These are phyloP conservation scores for Solenopsis fugax DNA, from an alignment of 1,140 invertebrate species.

Conservation along the genomic window DNA sequence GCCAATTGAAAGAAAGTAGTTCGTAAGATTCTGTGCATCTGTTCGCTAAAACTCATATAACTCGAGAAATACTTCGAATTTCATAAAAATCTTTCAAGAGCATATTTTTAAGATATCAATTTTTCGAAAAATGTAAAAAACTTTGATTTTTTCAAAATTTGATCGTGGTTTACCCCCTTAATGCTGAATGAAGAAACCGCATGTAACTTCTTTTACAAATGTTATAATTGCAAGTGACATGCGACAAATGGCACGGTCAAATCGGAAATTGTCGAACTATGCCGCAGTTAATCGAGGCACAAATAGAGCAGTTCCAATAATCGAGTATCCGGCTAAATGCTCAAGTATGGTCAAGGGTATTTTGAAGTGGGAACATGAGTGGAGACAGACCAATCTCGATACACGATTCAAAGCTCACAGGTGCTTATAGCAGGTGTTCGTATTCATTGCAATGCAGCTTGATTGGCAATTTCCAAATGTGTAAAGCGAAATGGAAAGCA, in stretches of 20 bases:
- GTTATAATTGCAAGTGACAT: background rate
- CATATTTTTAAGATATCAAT: too few species aligned
- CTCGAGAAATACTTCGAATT: too few species aligned
- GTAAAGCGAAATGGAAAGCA: too few species aligned
- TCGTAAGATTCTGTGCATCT: too few species aligned
- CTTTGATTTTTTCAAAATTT: too few species aligned
- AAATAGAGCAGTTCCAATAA: constrained; percentile 49
- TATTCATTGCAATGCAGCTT: background rate
- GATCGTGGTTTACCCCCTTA: too few species aligned
- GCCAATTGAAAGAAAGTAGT: too few species aligned
- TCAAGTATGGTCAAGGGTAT: constrained; percentile 35
- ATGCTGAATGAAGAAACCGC: background rate
- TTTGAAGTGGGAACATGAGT: constrained; percentile 23
- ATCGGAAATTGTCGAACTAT: background rate
- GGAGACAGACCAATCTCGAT: constrained; percentile 16
- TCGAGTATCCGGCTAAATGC: constrained; percentile 9
- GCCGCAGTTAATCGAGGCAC: background rate
- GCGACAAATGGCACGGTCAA: background rate
- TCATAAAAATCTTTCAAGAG: too few species aligned
- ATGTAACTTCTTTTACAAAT: background rate
- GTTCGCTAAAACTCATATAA: too few species aligned
- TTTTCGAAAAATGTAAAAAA: too few species aligned
- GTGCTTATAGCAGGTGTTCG: background rate
- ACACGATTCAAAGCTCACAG: constrained; percentile 30
- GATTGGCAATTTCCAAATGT: background rate